Percentiles rank a stretch among this genome's conserved stretches.
phyloP scores from a whole-genome alignment of 2,888 invertebrate genomes.

The Drosophila melanosoma region DNA sequence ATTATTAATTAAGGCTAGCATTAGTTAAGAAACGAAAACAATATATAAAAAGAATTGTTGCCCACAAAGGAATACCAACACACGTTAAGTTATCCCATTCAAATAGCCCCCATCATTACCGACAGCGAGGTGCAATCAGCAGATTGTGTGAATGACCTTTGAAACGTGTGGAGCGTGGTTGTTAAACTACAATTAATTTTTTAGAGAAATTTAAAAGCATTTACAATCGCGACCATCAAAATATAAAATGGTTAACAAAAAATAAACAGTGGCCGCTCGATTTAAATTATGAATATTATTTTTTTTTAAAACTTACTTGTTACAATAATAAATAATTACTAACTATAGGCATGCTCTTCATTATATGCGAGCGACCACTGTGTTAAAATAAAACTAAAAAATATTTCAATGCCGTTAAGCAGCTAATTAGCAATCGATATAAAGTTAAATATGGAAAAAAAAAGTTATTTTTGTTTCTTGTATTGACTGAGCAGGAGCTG shows the following conservation, averaged over 20 bases:
- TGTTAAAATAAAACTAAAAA: not conserved
- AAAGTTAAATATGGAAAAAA: not conserved
- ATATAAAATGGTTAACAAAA: not conserved
- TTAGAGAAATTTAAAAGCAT: slow-evolving; percentile 12
- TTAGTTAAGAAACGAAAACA: slow-evolving; percentile 22
- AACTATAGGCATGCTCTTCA: not conserved
- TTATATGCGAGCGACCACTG: not conserved
- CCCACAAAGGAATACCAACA: slow-evolving; percentile 26
- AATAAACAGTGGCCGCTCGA: not conserved
- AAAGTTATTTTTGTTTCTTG: slow-evolving; percentile 9
- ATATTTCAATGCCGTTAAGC: slow-evolving; percentile 15
- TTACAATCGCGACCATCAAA: slow-evolving; percentile 28
- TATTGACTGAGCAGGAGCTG: slow-evolving; percentile 12
- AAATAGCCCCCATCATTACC: slow-evolving; percentile 13
- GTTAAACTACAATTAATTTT: slow-evolving; percentile 28
- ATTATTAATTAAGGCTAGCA: slow-evolving; percentile 48
- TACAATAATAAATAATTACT: not conserved
- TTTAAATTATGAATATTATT: not conserved
- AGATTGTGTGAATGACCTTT: slow-evolving; percentile 17
- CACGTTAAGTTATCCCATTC: slow-evolving; percentile 22
- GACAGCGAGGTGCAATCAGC: slow-evolving; percentile 19
- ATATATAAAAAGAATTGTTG: slow-evolving; percentile 3
- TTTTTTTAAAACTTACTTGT: not conserved
- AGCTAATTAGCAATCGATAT: not conserved
- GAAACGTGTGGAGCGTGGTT: slow-evolving; percentile 2